A percentile compares a stretch with the other conserved stretches of the same genome.
phyloP scores from a whole-genome alignment of 2,113 vertebrate species.

The Brevimyrus niger region DNA sequence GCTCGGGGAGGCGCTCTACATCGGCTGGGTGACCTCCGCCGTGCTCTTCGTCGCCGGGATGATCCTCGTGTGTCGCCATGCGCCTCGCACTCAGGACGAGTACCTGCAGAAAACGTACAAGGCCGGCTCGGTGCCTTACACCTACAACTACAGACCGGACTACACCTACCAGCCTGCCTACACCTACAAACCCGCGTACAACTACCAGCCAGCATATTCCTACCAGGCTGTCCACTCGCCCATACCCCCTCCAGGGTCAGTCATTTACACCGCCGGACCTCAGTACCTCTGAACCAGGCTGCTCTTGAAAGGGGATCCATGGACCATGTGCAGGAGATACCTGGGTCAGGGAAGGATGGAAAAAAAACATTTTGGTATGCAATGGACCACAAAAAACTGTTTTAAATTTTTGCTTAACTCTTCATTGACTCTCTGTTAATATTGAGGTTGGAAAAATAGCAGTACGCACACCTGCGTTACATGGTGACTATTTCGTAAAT shows the following conservation, averaged over 20 bases:
- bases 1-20: constrained; percentile 67
- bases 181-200: constrained; percentile 29
- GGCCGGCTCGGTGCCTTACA: not conserved
- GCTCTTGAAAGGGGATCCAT: not conserved
- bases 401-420: not conserved
- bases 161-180: constrained; percentile 28
- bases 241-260: constrained; percentile 44
- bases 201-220: constrained; percentile 39
- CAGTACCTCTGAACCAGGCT: constrained; percentile 37
- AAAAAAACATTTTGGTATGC: not conserved
- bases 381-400: not conserved
- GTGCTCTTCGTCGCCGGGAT: constrained; percentile 62
- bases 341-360: not conserved
- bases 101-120: constrained; percentile 35
- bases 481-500: not conserved
- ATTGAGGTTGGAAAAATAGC: not conserved
- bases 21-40: constrained; percentile 62
- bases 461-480: not conserved
- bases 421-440: not conserved
- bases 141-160: constrained; percentile 27
- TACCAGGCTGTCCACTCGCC: constrained; percentile 49
- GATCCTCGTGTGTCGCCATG: constrained; percentile 64
- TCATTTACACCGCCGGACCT: constrained; percentile 42
- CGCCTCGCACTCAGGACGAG: constrained; percentile 49
- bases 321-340: not conserved